Evolutionary conservation across 2,797 vertebrate genomes (phyloP).

Genomic region (Thamnophis elegans): DNA sequence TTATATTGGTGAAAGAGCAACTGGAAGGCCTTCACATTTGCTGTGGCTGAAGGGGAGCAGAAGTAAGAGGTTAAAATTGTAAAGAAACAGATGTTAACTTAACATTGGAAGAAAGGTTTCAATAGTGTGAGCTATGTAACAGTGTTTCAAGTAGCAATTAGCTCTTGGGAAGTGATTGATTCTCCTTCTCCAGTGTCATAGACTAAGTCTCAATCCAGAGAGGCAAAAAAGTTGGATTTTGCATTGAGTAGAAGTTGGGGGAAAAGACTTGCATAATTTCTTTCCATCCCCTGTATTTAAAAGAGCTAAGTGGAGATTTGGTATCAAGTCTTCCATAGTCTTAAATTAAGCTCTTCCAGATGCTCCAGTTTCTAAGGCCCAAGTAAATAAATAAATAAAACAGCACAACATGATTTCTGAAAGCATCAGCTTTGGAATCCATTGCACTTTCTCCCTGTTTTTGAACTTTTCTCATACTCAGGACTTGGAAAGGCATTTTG

Average conservation of each 20-base stretch:
- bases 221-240: background rate
- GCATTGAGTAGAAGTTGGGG: background rate
- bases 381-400: constrained; percentile 4
- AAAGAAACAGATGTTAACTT: background rate
- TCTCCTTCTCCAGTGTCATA: background rate
- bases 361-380: background rate
- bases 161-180: background rate
- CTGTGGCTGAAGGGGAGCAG: background rate
- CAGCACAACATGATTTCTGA: background rate
- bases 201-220: background rate
- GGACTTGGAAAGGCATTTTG: background rate
- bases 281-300: background rate
- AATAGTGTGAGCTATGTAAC: background rate
- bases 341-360: background rate
- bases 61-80: background rate
- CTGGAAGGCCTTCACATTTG: background rate
- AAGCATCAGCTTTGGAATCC: background rate
- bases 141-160: background rate
- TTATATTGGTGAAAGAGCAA: background rate
- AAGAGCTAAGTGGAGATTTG: background rate
- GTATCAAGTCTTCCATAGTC: background rate
- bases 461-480: background rate
- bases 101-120: background rate
- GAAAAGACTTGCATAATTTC: background rate
- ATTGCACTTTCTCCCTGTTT: background rate